Conservation (phyloP, 2,797 vertebrate species). For the Onychomys arenicola region DNA sequence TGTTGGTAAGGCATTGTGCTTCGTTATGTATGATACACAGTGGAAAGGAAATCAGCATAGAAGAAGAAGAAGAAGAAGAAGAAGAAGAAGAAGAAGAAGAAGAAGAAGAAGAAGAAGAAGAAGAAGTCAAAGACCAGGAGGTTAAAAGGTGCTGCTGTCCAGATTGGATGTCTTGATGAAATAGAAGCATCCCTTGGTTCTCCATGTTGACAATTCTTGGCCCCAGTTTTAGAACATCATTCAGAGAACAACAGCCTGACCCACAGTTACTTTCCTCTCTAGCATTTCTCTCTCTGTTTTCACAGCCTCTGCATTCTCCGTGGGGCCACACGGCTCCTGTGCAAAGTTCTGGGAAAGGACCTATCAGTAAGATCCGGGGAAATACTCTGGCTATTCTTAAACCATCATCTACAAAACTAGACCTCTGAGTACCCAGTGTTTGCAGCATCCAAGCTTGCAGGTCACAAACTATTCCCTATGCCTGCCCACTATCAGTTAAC, state of each 20-base stretch:
- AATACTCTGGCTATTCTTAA: neutral
- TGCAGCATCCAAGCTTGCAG: neutral
- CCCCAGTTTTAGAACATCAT: neutral
- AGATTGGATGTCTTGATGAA: neutral
- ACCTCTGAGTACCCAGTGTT: neutral
- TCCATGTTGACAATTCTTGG: neutral
- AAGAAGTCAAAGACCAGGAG: neutral
- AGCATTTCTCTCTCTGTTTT: neutral
- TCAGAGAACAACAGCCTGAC: neutral
- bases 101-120: neutral
- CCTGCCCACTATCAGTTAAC: neutral
- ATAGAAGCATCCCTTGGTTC: neutral
- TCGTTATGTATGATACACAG: neutral
- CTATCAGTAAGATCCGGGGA: neutral
- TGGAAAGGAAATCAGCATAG: neutral
- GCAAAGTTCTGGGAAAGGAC: neutral
- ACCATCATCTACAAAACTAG: neutral
- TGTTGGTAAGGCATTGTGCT: conserved; percentile 27
- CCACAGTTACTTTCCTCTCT: neutral
- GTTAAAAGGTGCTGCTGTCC: neutral
- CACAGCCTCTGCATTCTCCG: neutral
- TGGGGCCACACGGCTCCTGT: neutral
- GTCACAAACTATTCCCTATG: neutral
- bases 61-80: neutral
- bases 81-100: neutral